phyloP scores from a whole-genome alignment of 2,113 vertebrate genomes.

The Leptosomus discolor region DNA sequence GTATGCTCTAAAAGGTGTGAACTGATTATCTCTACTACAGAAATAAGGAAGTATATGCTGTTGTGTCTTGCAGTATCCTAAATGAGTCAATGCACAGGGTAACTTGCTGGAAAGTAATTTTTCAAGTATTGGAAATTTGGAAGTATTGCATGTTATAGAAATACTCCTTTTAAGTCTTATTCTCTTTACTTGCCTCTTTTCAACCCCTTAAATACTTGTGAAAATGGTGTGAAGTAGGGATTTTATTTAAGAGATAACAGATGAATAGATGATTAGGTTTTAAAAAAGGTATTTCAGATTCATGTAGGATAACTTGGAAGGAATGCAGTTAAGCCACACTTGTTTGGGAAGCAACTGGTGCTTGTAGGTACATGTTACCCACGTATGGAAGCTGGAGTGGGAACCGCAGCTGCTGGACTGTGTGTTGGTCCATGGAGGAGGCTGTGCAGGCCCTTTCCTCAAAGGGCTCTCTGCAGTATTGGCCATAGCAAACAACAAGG shows the following conservation, averaged over 20 bases:
- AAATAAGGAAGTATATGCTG: not conserved
- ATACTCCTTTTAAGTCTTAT: not conserved
- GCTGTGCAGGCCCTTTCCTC: not conserved
- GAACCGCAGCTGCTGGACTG: accelerated
- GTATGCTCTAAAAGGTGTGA: not conserved
- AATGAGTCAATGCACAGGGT: not conserved
- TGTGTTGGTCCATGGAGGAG: accelerated
- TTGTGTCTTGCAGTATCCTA: not conserved
- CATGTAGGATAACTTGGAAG: not conserved
- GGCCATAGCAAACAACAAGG: not conserved
- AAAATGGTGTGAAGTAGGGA: not conserved
- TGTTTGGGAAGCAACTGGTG: accelerated
- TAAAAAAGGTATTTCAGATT: not conserved
- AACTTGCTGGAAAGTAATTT: not conserved
- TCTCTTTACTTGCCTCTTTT: not conserved
- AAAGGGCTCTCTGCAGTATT: not conserved
- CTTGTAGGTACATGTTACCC: accelerated
- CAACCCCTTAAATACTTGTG: not conserved
- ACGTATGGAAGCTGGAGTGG: not conserved
- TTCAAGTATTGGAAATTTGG: not conserved
- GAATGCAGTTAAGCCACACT: not conserved
- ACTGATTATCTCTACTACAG: not conserved
- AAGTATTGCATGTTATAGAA: not conserved
- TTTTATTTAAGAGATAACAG: not conserved
- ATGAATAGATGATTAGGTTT: not conserved